Percentiles rank a stretch among this genome's conserved stretches.
phyloP scores from a whole-genome alignment of 2,113 vertebrate species.

The Hyperopisus bebe region DNA sequence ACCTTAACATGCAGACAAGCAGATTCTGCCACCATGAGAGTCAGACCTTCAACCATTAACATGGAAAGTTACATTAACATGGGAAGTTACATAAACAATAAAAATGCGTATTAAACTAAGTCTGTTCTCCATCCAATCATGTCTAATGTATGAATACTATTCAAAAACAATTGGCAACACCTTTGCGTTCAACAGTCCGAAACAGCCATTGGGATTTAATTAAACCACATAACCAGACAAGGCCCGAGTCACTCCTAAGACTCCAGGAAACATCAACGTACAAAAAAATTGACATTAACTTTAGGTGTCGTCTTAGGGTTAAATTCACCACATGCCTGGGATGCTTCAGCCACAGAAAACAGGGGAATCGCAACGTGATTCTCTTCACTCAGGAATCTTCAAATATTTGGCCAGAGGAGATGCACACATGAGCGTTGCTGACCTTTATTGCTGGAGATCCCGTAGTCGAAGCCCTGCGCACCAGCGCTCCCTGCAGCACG shows the following conservation, averaged over 20 bases:
- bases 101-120: neutral
- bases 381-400: neutral
- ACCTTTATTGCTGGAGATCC: conserved; percentile 97
- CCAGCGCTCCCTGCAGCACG: conserved; percentile 73
- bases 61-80: neutral
- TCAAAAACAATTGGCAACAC: neutral
- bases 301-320: neutral
- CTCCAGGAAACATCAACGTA: neutral
- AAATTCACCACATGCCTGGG: neutral
- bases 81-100: neutral
- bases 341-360: neutral
- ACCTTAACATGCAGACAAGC: neutral
- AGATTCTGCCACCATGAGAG: neutral
- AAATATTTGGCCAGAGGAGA: neutral
- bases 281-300: neutral
- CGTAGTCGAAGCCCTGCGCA: conserved; percentile 93
- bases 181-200: neutral
- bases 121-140: neutral
- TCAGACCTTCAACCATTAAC: neutral
- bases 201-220: neutral
- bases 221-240: neutral
- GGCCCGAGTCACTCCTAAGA: neutral
- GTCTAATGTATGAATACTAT: neutral
- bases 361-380: neutral
- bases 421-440: conserved; percentile 28